Evolutionary conservation across 2,888 invertebrate genomes (phyloP), one percentile per base, ranked within the genome.

Genomic region (Ormyrus labotus): DNA sequence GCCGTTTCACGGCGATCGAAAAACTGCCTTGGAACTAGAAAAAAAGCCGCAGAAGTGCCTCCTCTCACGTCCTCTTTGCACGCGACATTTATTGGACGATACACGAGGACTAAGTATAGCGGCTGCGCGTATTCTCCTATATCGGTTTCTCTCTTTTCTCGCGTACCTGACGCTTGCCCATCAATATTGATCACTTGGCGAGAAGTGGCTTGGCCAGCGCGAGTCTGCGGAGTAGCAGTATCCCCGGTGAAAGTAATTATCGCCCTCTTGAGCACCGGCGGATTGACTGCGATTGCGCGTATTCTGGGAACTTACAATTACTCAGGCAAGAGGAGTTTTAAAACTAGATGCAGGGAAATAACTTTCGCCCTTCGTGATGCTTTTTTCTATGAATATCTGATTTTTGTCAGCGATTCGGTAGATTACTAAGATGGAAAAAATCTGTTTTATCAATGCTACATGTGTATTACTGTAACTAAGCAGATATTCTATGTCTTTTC

Each of bases 221-320:
- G 34, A 63, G 5, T 19, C 19, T 58, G 19, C 34, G 34, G 34
- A 61, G 9, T 64, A 47, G 19, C 48, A 65, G 50, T 65, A 19
- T 65, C 65, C 65, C 61, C 13, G 9, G 19, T 65, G 50, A 65
- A 50, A 65, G 9, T 65, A 65, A 65, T 65, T 65, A 65, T 65
- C 50, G 7, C 45, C 13, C 65, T 65, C 65, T 65, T 9, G 9
- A 65, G 10, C 45, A 11, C 4, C 63, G 10, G 34, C 10, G 11
- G n/a, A 63, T 47, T 4, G 7, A 1, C 45, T 10, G 65, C 34
- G 34, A 34, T 34, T 34, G 1, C 5, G 6, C 50, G 13, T 8
- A 51, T 50, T 61, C 7, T 34, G 34, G 34, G 4, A 34, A 0
- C 34, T 3, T 34, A 34, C 34, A 34, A 34, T 34, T 34, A 4